Evolutionary conservation across 2,797 vertebrate genomes (phyloP).

Genomic region (Kryptolebias ocellatus): DNA sequence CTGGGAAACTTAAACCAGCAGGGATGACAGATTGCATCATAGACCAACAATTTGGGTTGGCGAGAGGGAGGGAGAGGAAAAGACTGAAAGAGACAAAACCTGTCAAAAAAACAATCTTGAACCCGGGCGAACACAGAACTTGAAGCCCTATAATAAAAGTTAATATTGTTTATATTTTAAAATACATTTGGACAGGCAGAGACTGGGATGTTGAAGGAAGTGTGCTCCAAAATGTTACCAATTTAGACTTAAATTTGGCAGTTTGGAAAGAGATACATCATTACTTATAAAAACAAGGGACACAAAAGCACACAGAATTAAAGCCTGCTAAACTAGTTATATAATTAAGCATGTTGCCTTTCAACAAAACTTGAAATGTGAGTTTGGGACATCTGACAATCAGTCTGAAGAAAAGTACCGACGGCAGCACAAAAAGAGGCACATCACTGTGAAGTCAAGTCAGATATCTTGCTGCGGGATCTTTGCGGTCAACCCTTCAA

Average conservation of each 20-base stretch:
- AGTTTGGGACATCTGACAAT: conserved; percentile 5
- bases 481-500: conserved; percentile 26
- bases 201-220: conserved; percentile 4
- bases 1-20: conserved; percentile 47
- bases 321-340: conserved; percentile 44
- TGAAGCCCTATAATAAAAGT: conserved; percentile 4
- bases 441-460: conserved; percentile 36
- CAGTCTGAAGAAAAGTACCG: conserved; percentile 39
- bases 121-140: not conserved
- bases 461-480: too few relatives aligned
- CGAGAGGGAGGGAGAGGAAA: conserved; percentile 43
- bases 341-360: conserved; percentile 66
- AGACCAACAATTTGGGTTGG: conserved; percentile 72
- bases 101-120: conserved; percentile 3
- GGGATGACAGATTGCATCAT: conserved; percentile 76
- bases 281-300: conserved; percentile 3
- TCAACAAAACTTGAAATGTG: conserved; percentile 28
- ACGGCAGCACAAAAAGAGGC: conserved; percentile 33
- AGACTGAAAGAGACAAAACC: conserved; percentile 35
- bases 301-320: conserved; percentile 17
- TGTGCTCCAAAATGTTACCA: conserved; percentile 20
- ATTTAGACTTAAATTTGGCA: conserved; percentile 2
- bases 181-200: not conserved
- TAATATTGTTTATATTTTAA: not conserved
- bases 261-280: conserved; percentile 17